Evolutionary conservation across 2,113 vertebrate genomes (phyloP).

Genomic region (Dendrocopos noguchii): DNA sequence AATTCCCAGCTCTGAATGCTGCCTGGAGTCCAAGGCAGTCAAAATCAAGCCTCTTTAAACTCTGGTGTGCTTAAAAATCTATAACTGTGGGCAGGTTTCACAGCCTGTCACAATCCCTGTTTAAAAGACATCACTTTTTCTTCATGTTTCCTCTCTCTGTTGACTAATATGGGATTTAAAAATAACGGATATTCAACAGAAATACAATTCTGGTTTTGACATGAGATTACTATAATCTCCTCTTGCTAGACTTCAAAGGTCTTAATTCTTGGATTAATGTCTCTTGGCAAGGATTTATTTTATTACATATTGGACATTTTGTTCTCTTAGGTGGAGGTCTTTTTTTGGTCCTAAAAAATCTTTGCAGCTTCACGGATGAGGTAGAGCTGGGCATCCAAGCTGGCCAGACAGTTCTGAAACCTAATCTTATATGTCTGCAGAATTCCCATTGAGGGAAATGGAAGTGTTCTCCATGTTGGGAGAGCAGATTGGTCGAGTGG

Average conservation of each 20-base stretch:
- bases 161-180: neutral
- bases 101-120: neutral
- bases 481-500: neutral
- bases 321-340: neutral
- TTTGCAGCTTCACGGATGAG: neutral
- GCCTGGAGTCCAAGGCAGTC: neutral
- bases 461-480: neutral
- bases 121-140: neutral
- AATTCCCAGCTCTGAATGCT: neutral
- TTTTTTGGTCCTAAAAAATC: neutral
- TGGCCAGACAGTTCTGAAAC: neutral
- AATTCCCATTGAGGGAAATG: neutral
- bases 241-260: slow-evolving; percentile 35
- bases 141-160: neutral
- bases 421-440: neutral
- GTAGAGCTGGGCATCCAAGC: neutral
- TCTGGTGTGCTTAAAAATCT: neutral
- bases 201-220: slow-evolving; percentile 39
- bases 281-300: slow-evolving; percentile 10
- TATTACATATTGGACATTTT: slow-evolving; percentile 15
- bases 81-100: neutral
- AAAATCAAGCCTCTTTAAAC: neutral
- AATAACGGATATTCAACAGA: neutral
- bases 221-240: slow-evolving; percentile 46
- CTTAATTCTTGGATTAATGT: slow-evolving; percentile 50